Evolutionary conservation across 1,140 invertebrate species (phyloP), one percentile per base, ranked within the genome.

Genomic region (Mercenaria mercenaria): DNA sequence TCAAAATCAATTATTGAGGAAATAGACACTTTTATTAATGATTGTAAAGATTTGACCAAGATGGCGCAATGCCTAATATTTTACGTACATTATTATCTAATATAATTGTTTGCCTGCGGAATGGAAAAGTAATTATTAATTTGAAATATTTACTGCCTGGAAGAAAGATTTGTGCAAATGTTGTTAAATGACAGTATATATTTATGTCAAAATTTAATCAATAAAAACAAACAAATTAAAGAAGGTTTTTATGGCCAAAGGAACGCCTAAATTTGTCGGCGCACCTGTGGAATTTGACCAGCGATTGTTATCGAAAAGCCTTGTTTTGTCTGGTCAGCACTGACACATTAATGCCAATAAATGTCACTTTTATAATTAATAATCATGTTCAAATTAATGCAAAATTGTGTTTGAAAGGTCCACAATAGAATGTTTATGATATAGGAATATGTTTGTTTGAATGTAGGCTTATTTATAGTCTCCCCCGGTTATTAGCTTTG

Each of bases 221-320:
- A 79, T 34, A 79, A 23, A 79, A 1, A n/a, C 47, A 79, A 79
- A 56, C 76, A 79, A 79, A 79, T 79, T 52, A 79, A n/a, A 50
- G 29, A 15, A 26, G 29, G 39, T 6, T 72, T 72, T 41, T 72
- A 41, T 39, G 67, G 6, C 34, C 67, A 72, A 39, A 41, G 39
- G 67, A 41, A 72, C 67, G 67, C n/a, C 59, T 6, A n/a, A 64
- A 29, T 64, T 64, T 64, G 59, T 8, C 59, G 10, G 59, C 59
- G 29, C 59, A 64, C 59, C 59, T 64, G 59, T 64, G 59, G 59
- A 64, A 64, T 64, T 64, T 64, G 59, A 64, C 59, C 59, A 64
- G 26, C 59, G 23, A 64, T 64, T 64, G 59, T 64, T 26, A 29
- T 26, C 23, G 59, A 64, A 11, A 29, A 26, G n/a, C n/a, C 26